Percentiles rank a stretch among this genome's conserved stretches.
phyloP scores from a whole-genome alignment of 1,140 invertebrate species.

The Melipona quadrifasciata region DNA sequence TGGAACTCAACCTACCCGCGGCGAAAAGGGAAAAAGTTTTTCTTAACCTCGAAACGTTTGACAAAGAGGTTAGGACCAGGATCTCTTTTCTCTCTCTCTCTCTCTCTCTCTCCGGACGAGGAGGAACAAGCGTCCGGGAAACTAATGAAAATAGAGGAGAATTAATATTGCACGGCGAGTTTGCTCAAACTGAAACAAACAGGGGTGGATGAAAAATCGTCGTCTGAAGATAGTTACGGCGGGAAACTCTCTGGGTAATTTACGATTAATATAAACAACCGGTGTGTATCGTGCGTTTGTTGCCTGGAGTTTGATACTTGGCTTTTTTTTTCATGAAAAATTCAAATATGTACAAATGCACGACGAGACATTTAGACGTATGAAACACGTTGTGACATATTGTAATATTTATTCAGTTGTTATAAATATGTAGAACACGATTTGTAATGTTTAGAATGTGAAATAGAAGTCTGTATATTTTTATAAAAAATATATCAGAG shows the following conservation, averaged over 20 bases:
- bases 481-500: too few species aligned
- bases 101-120: background rate
- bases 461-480: too few species aligned
- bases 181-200: background rate
- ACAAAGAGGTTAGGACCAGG: background rate
- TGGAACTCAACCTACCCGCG: too few species aligned
- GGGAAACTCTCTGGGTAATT: background rate
- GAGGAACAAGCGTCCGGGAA: background rate
- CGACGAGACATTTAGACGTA: too few species aligned
- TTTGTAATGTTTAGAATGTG: too few species aligned
- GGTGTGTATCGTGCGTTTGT: background rate
- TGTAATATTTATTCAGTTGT: too few species aligned
- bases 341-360: too few species aligned
- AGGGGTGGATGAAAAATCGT: background rate
- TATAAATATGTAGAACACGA: too few species aligned
- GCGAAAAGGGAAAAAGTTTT: background rate
- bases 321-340: background rate
- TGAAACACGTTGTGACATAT: too few species aligned
- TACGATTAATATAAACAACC: background rate
- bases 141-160: slow-evolving; percentile 24
- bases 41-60: slow-evolving; percentile 24
- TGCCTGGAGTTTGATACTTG: background rate
- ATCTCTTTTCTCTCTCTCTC: background rate
- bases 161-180: slow-evolving; percentile 19
- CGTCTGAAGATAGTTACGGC: background rate